Evolutionary conservation across 2,113 vertebrate species (phyloP).

Genomic region (Corvus hawaiiensis): DNA sequence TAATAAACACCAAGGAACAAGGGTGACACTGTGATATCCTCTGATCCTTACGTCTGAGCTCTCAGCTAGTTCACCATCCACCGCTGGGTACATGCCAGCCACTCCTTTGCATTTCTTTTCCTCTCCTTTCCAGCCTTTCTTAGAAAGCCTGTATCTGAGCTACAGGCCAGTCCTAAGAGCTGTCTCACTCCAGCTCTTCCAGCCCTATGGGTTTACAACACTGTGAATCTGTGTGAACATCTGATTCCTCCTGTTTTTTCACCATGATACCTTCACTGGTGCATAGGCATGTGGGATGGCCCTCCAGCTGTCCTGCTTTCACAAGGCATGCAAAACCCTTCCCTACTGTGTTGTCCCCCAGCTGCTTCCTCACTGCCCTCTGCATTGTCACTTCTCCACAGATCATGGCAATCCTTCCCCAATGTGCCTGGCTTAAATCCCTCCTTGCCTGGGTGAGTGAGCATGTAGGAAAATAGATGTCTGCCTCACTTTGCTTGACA

Average conservation of each 20-base stretch:
- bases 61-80: not conserved
- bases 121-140: not conserved
- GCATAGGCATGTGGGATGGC: not conserved
- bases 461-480: not conserved
- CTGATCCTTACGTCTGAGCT: not conserved
- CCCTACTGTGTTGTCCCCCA: not conserved
- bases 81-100: not conserved
- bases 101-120: not conserved
- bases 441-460: not conserved
- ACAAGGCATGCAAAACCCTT: not conserved
- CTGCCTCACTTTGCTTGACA: not conserved
- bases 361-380: not conserved
- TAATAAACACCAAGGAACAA: not conserved
- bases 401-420: not conserved
- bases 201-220: not conserved
- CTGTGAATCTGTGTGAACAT: not conserved
- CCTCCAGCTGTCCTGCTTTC: not conserved
- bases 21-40: not conserved
- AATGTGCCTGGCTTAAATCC: fast-evolving
- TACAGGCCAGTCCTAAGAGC: not conserved
- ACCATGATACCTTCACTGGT: not conserved
- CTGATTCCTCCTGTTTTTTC: not conserved
- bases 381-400: not conserved
- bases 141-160: not conserved
- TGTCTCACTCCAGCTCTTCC: not conserved